Conservation (phyloP, 2,797 vertebrate species). For the Pyrocephalus nanus region DNA sequence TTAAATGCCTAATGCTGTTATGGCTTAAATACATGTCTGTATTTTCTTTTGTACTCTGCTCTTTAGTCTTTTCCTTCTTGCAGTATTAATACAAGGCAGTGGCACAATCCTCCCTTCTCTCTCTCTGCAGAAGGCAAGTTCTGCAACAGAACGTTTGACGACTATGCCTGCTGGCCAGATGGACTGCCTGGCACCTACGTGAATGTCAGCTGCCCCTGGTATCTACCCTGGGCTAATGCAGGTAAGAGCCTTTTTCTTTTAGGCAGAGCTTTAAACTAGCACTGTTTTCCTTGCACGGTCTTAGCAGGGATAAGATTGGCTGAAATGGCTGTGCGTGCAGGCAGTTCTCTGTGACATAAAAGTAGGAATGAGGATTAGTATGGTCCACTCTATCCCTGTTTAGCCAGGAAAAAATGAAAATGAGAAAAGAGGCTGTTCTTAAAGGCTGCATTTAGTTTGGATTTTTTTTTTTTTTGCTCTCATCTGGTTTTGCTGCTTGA, state of each 20-base stretch:
- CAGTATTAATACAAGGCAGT: not conserved
- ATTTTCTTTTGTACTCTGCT: not conserved
- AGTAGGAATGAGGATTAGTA: not conserved
- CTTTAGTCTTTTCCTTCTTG: not conserved
- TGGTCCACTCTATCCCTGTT: not conserved
- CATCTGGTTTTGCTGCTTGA: not conserved
- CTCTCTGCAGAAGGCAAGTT: conserved; percentile 70
- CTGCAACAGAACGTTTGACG: conserved; percentile 81
- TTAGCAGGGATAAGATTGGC: not conserved
- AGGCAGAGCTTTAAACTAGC: not conserved
- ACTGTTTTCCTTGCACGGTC: not conserved
- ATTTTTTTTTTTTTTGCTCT: not conserved
- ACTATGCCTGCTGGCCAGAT: conserved; percentile 82
- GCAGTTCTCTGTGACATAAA: not conserved
- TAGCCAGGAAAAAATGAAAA: not conserved
- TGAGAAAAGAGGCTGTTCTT: not conserved
- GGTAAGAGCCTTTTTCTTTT: conserved; percentile 59
- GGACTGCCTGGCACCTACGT: conserved; percentile 77
- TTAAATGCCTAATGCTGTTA: not conserved
- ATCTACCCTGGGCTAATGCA: conserved; percentile 78
- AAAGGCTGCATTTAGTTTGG: not conserved
- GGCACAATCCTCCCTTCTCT: not conserved
- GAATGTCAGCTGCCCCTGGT: conserved; percentile 84
- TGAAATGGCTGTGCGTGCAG: not conserved
- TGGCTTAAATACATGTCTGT: not conserved